Evolutionary conservation across 2,888 invertebrate genomes (phyloP), one percentile per base, ranked within the genome.

Genomic region (Schizotus pectinicornis): DNA sequence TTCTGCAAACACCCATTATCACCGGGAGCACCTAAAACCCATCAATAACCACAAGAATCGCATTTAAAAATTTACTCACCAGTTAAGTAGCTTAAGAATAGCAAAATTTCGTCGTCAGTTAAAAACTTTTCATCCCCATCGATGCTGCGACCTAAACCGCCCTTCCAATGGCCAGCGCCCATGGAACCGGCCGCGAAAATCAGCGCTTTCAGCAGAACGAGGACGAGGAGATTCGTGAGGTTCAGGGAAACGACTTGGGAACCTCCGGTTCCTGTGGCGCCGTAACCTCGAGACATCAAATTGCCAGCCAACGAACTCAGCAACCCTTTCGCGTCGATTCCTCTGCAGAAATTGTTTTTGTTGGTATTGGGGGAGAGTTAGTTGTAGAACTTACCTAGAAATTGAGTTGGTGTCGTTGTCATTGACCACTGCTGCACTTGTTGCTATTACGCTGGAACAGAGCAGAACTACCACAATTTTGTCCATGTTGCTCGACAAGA

Each of bases 141-240:
- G n/a, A 84, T 80, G 67, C 85, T 85, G 60, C 86, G 83, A 0
- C 83, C 87, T 61, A 85, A 83, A 9, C 80, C 84, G 31, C 69
- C 76, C 58, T 81, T 86, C 86, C 86, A 88, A n/a, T 86, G 85
- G 0, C 88, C 88, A 1, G 87, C 87, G 5, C 90, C 91, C 69
- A 90, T 82, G 70, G 91, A 86, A 0, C 92, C 91, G 7, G 92
- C 92, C 0, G 92, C 91, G 68, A 92, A 86, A 60, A 94, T 90
- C 6, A 94, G 80, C 0, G 91, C 91, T 79, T 94, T 94, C 59
- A 94, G 80, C 31, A 94, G 84, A 46, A 94, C 82, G 53, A 94
- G 82, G 59, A 94, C 88, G 42, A 94, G 81, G 61, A 94, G 79
- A 77, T 93, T 94, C 0, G 92, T 92, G 55, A 94, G 79, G 80